Conservation (phyloP, 2,888 invertebrate genomes). For the Acleris laterana region DNA sequence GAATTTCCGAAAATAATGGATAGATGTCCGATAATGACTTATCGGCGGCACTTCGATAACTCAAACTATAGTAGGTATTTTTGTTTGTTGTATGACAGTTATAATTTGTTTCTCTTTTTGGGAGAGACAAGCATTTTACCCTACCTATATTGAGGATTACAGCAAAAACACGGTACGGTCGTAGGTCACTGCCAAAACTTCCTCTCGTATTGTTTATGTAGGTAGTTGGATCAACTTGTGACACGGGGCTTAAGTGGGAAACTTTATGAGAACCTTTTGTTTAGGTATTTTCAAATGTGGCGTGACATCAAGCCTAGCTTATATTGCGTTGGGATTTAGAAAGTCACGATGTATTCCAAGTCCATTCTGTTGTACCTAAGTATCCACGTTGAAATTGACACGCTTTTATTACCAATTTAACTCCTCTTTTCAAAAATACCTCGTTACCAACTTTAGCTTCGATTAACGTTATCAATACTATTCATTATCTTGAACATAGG, state of each 20-base stretch:
- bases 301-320: slow-evolving; percentile 4
- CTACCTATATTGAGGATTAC: slow-evolving; percentile 45
- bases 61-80: slow-evolving; percentile 13
- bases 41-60: slow-evolving; percentile 5
- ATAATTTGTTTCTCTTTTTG: slow-evolving; percentile 33
- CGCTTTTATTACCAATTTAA: no score
- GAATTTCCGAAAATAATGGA: not conserved
- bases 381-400: no score
- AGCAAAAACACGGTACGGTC: slow-evolving; percentile 50
- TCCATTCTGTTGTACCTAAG: no score
- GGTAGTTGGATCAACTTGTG: slow-evolving; percentile 59
- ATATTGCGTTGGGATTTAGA: not conserved
- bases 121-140: slow-evolving; percentile 40
- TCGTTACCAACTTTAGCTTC: no score
- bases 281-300: slow-evolving; percentile 19
- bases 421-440: no score
- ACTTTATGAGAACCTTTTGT: slow-evolving; percentile 46
- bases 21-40: not conserved
- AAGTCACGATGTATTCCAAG: no score
- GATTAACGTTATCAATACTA: no score
- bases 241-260: slow-evolving; percentile 60
- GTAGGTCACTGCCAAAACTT: slow-evolving; percentile 58
- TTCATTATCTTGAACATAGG: no score
- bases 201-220: slow-evolving; percentile 61
- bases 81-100: slow-evolving; percentile 32